Evolutionary conservation across 2,888 invertebrate species (phyloP).

Genomic region (Chaetogeoica ovagalla): DNA sequence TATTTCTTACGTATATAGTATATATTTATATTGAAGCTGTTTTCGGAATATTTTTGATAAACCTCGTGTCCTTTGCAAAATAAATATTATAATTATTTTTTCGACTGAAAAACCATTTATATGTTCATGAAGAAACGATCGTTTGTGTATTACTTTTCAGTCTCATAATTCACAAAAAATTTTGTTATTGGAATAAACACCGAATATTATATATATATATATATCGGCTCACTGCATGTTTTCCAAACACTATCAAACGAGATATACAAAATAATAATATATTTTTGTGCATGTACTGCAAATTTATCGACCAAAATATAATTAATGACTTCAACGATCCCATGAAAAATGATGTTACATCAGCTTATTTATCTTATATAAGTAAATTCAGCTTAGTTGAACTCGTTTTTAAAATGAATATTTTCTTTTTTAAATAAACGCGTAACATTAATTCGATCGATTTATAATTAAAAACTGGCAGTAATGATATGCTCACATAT

Average conservation of each 20-base stretch:
- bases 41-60: neutral
- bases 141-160: neutral
- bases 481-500: too few species aligned
- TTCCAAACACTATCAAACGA: neutral
- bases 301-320: neutral
- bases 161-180: neutral
- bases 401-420: neutral
- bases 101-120: neutral
- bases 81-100: neutral
- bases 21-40: too few species aligned
- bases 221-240: too few species aligned
- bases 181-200: neutral
- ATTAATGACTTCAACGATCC: conserved; percentile 7
- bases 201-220: neutral
- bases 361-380: neutral
- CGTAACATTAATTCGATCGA: too few species aligned
- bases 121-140: neutral
- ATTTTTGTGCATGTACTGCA: neutral
- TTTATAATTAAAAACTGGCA: too few species aligned
- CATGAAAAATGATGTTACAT: neutral
- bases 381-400: neutral
- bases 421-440: neutral
- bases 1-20: too few species aligned
- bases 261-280: neutral
- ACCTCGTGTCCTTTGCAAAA: too few species aligned